phyloP scores from a whole-genome alignment of 2,797 vertebrate species.

The Odontamblyopus lacepedii region DNA sequence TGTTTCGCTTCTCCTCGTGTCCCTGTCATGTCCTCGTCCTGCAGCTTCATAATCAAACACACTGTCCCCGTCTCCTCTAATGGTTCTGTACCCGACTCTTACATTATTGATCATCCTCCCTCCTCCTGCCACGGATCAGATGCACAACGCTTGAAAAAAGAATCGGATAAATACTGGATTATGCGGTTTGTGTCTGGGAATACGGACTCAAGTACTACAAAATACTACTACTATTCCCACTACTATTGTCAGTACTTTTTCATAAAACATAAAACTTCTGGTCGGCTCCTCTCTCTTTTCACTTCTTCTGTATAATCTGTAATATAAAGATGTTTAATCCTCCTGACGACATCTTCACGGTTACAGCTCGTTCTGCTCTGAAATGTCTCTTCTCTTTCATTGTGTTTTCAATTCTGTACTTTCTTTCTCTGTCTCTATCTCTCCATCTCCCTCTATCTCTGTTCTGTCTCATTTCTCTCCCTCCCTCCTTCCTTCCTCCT shows the following conservation, averaged over 20 bases:
- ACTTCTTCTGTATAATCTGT: too few species aligned
- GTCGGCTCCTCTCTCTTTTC: too few species aligned
- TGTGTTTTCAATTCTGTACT: slow-evolving; percentile 62
- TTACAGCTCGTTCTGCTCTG: too few species aligned
- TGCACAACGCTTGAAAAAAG: not conserved
- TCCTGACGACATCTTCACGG: too few species aligned
- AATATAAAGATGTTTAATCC: too few species aligned
- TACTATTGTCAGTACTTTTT: too few species aligned
- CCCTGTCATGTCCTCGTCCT: slow-evolving; percentile 24
- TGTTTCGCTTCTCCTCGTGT: not conserved
- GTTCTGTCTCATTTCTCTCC: too few species aligned
- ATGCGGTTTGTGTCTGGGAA: not conserved
- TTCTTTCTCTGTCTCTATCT: slow-evolving; percentile 23
- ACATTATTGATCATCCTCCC: slow-evolving; percentile 62
- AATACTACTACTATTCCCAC: too few species aligned
- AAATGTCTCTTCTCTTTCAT: slow-evolving; percentile 48
- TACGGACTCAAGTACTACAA: not conserved
- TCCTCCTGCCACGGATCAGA: not conserved
- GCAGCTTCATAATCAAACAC: slow-evolving; percentile 51
- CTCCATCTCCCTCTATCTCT: slow-evolving; percentile 4
- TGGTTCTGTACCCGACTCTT: slow-evolving; percentile 59
- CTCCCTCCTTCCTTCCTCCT: too few species aligned
- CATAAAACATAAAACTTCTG: too few species aligned
- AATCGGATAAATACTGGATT: not conserved
- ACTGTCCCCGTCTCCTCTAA: slow-evolving; percentile 65